Percentiles rank a stretch among this genome's conserved stretches.
Evolutionary conservation across 2,888 invertebrate genomes (phyloP).

Genomic region (Hypselothyrea guttata): DNA sequence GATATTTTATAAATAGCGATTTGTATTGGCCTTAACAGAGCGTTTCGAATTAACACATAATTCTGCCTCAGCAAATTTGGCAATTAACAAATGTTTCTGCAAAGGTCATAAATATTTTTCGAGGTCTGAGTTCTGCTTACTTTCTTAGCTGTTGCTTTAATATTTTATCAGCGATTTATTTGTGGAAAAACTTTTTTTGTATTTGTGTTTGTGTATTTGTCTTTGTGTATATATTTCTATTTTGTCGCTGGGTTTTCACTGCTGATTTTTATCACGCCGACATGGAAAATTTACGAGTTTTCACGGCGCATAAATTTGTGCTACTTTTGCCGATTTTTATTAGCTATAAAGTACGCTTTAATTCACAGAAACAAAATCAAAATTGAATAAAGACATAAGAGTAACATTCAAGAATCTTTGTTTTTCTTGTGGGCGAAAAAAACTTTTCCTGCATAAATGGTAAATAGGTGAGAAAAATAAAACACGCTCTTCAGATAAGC

Average conservation of each 20-base stretch:
- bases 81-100: slow-evolving; percentile 20
- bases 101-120: slow-evolving; percentile 24
- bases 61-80: slow-evolving; percentile 1
- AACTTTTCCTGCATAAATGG: slow-evolving; percentile 4
- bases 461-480: slow-evolving; percentile 39
- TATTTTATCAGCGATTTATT: slow-evolving; percentile 19
- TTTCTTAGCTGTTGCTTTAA: slow-evolving; percentile 12
- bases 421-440: slow-evolving; percentile 1
- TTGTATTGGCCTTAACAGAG: too few relatives aligned
- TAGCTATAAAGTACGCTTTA: slow-evolving; percentile 59
- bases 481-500: slow-evolving; percentile 5
- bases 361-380: slow-evolving; percentile 26
- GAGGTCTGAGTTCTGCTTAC: slow-evolving; percentile 19
- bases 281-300: slow-evolving; percentile 61
- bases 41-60: not conserved
- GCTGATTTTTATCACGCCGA: slow-evolving; percentile 51
- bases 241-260: slow-evolving; percentile 35
- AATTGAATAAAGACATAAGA: slow-evolving; percentile 9
- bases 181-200: slow-evolving; percentile 18
- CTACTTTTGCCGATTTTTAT: slow-evolving; percentile 53
- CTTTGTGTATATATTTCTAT: slow-evolving; percentile 9
- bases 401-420: slow-evolving; percentile 1
- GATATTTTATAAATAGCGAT: too few relatives aligned
- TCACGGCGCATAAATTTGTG: slow-evolving; percentile 49
- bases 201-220: slow-evolving; percentile 3